A percentile compares a stretch with the other conserved stretches of the same genome.
These are phyloP conservation scores for Heliconius melpomene DNA, from an alignment of 1,140 invertebrate genomes.

Conservation along the genomic window DNA sequence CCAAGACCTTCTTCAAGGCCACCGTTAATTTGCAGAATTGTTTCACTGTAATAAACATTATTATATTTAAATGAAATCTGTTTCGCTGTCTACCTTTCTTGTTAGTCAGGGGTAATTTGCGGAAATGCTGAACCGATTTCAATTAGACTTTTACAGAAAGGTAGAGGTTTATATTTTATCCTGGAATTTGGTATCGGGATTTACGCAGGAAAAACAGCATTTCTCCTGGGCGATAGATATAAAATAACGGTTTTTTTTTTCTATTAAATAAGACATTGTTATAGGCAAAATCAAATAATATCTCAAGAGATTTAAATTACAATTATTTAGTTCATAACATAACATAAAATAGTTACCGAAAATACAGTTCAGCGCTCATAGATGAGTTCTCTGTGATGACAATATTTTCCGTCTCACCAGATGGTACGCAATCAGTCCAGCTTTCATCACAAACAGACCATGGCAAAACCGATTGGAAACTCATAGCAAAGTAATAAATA, in stretches of 20 bases:
- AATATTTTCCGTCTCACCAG: slow-evolving; percentile 45
- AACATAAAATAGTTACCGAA: slow-evolving; percentile 41
- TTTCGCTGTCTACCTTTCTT: no score
- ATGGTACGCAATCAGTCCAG: slow-evolving; percentile 80
- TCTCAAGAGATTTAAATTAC: neutral
- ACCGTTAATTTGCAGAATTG: slow-evolving; percentile 83
- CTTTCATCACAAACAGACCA: slow-evolving; percentile 84
- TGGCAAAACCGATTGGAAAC: slow-evolving; percentile 84
- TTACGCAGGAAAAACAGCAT: no score
- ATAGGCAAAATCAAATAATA: no score
- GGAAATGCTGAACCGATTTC: no score
- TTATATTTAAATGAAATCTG: neutral
- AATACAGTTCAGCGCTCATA: slow-evolving; percentile 72
- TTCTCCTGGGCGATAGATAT: no score
- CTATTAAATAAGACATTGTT: no score
- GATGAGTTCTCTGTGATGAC: slow-evolving; percentile 44
- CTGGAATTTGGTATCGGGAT: no score
- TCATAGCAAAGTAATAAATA: slow-evolving; percentile 86
- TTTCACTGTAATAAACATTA: slow-evolving; percentile 69
- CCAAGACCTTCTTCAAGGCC: slow-evolving; percentile 85
- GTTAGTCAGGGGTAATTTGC: no score
- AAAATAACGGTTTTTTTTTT: no score
- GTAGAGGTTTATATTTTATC: no score
- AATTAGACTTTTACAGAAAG: no score
- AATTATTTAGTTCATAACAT: no score